phyloP scores from a whole-genome alignment of 53 echinoderm and acorn worm species.

The Hippasteria phrygiana region DNA sequence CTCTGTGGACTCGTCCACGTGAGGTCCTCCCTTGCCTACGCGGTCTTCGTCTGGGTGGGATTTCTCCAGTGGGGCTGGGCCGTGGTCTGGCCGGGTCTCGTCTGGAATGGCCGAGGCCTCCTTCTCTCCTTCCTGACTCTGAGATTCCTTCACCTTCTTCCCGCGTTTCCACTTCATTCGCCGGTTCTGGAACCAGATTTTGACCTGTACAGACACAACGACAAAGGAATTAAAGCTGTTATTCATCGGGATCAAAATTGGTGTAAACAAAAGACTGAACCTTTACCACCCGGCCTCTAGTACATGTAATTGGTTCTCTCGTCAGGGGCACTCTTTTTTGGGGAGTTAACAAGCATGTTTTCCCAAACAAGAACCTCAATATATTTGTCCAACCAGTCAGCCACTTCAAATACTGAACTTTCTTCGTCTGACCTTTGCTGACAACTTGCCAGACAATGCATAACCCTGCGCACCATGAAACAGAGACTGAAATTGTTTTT shows the following conservation, averaged over 20 bases:
- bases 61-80: slow-evolving; percentile 29
- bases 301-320: no score
- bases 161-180: slow-evolving; percentile 99
- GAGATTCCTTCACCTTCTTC: slow-evolving; percentile 87
- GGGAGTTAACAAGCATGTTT: no score
- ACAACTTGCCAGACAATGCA: no score
- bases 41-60: not conserved
- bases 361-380: no score
- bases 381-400: no score
- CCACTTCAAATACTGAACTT: no score
- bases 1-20: slow-evolving; percentile 12
- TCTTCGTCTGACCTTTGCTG: no score
- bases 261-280: no score
- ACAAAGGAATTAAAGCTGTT: not conserved
- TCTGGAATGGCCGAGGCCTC: slow-evolving; percentile 25
- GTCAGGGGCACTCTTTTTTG: no score
- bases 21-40: not conserved
- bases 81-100: not conserved
- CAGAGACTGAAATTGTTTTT: not conserved
- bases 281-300: no score
- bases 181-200: slow-evolving; percentile 99
- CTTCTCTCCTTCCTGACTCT: slow-evolving; percentile 40
- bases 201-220: slow-evolving; percentile 73
- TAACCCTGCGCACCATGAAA: not conserved
- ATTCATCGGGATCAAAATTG: no score